phyloP scores from a whole-genome alignment of 2,888 invertebrate genomes.

The Eupithecia dodoneata region DNA sequence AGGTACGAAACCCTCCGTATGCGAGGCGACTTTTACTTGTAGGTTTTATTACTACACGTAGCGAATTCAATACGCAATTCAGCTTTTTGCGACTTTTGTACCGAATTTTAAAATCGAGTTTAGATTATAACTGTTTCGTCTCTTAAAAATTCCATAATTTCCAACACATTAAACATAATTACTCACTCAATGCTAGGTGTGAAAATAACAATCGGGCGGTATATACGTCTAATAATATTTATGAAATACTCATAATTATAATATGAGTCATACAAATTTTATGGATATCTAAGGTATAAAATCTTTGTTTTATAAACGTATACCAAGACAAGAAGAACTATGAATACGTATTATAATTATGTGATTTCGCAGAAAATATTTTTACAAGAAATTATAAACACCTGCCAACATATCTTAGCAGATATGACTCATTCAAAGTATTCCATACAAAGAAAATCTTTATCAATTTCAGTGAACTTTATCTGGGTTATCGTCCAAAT shows the following conservation, averaged over 20 bases:
- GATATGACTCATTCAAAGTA: slow-evolving; percentile 2
- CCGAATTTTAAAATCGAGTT: slow-evolving; percentile 14
- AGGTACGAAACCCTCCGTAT: no score
- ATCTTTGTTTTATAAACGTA: background rate
- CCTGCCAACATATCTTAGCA: background rate
- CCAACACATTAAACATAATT: background rate
- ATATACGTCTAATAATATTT: background rate
- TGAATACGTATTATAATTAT: background rate
- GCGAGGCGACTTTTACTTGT: no score
- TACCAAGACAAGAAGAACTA: background rate
- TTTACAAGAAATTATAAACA: slow-evolving; percentile 1
- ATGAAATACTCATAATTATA: background rate
- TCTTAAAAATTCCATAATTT: slow-evolving; percentile 11
- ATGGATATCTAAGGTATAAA: background rate
- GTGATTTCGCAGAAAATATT: background rate
- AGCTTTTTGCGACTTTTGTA: slow-evolving; percentile 19
- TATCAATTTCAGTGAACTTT: slow-evolving; percentile 21
- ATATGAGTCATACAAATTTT: background rate
- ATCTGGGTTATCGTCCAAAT: slow-evolving; percentile 18
- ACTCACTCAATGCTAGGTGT: background rate
- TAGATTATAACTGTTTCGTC: slow-evolving; percentile 10
- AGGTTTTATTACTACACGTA: slow-evolving; percentile 9
- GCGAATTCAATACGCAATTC: slow-evolving; percentile 18
- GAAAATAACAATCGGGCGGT: background rate
- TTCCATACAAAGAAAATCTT: slow-evolving; percentile 7